Evolutionary conservation across 1,140 invertebrate species (phyloP).

Genomic region (Heliconius melpomene): DNA sequence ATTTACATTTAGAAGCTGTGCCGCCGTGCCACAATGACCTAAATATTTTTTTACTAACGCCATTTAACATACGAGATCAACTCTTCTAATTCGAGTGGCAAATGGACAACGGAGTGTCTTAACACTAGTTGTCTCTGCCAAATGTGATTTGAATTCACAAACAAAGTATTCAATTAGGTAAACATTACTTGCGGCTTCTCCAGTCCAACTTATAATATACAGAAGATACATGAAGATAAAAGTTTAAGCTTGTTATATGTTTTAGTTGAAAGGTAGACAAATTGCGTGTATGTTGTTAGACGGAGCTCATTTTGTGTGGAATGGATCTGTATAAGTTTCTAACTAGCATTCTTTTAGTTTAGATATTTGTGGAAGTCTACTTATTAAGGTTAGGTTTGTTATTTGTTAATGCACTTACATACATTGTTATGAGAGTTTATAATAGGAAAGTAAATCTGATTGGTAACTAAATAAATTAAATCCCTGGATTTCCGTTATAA

Average conservation of each 20-base stretch:
- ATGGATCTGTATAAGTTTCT: background rate
- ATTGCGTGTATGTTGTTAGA: background rate
- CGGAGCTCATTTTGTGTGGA: slow-evolving; percentile 3
- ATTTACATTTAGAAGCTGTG: no score
- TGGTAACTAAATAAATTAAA: no score
- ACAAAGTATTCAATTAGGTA: no score
- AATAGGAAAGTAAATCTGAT: background rate
- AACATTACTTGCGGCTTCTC: no score
- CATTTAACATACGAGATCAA: no score
- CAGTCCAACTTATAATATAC: background rate
- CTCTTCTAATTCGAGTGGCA: no score
- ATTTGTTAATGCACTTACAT: background rate
- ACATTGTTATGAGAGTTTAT: background rate
- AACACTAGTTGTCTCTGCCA: no score
- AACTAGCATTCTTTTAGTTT: slow-evolving; percentile 8
- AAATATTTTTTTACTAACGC: no score
- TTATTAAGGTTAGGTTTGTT: background rate
- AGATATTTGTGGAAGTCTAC: background rate
- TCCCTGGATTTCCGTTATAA: no score
- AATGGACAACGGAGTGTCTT: no score
- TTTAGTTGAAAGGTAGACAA: slow-evolving; percentile 6
- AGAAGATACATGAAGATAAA: slow-evolving; percentile 9
- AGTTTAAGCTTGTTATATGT: background rate
- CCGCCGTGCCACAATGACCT: no score
- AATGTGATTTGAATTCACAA: no score